Evolutionary conservation across 2,888 invertebrate genomes (phyloP).

Genomic region (Cryptus armator): DNA sequence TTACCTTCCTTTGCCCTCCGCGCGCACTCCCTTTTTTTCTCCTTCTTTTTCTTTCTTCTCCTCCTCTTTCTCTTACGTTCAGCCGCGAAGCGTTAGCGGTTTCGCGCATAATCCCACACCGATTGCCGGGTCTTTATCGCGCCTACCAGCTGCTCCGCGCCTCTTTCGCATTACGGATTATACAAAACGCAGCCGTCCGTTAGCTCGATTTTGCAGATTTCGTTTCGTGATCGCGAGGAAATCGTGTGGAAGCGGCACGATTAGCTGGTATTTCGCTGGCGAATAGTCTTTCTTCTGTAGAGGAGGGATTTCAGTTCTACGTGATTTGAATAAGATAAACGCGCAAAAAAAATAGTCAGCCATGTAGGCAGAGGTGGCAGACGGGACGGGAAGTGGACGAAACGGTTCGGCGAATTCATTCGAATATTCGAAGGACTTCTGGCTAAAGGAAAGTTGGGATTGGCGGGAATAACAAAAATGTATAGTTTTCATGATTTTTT

Average conservation of each 20-base stretch:
- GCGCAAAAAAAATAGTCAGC: neutral
- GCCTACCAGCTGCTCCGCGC: constrained; percentile 57
- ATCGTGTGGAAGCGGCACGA: constrained; percentile 11
- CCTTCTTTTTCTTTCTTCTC: constrained; percentile 31
- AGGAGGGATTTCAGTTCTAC: constrained; percentile 34
- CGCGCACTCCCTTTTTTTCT: constrained; percentile 52
- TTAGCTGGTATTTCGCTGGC: constrained; percentile 30
- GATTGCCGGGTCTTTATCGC: constrained; percentile 56
- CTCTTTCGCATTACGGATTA: constrained; percentile 34
- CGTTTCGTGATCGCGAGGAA: neutral
- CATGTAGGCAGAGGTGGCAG: constrained; percentile 31
- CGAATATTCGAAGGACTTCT: constrained; percentile 41
- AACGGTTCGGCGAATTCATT: constrained; percentile 56
- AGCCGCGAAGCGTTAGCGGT: constrained; percentile 12
- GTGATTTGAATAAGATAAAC: constrained; percentile 53
- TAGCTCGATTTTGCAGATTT: constrained; percentile 1
- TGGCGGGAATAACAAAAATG: neutral
- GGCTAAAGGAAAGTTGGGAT: constrained; percentile 2
- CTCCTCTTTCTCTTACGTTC: constrained; percentile 30
- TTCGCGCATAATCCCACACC: constrained; percentile 39
- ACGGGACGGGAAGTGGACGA: constrained; percentile 36
- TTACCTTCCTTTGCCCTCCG: constrained; percentile 70
- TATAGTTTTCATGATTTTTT: no score
- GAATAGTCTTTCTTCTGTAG: neutral
- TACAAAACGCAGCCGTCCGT: neutral